These are phyloP conservation scores for Atethmia centrago DNA, from an alignment of 2,888 invertebrate species.

Conservation along the genomic window DNA sequence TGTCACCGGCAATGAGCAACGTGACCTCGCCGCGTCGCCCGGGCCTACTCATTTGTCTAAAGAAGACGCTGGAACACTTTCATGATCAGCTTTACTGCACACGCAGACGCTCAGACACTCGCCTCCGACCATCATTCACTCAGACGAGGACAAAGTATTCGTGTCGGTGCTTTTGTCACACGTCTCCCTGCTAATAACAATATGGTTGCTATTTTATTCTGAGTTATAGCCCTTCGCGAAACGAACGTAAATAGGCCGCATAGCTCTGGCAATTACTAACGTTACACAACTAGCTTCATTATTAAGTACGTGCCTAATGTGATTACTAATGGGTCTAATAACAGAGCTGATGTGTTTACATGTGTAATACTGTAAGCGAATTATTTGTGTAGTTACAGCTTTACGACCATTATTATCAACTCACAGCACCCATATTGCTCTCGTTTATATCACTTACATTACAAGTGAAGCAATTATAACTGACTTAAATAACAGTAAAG, in stretches of 20 bases:
- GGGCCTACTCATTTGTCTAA: conserved; percentile 76
- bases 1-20: conserved; percentile 80
- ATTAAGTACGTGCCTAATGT: conserved; percentile 55
- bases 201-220: conserved; percentile 56
- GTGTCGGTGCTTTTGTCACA: conserved; percentile 64
- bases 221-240: conserved; percentile 42
- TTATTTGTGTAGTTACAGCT: conserved; percentile 49
- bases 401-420: conserved; percentile 46
- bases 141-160: conserved; percentile 65
- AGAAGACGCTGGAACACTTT: conserved; percentile 67
- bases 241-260: conserved; percentile 44
- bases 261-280: conserved; percentile 56
- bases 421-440: conserved; percentile 43
- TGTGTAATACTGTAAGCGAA: conserved; percentile 43
- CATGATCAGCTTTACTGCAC: conserved; percentile 72
- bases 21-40: conserved; percentile 73
- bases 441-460: conserved; percentile 41
- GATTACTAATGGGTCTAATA: conserved; percentile 56
- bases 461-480: conserved; percentile 49
- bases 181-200: conserved; percentile 62
- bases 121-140: conserved; percentile 69
- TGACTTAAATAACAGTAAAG: conserved; percentile 54
- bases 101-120: conserved; percentile 63
- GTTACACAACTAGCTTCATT: conserved; percentile 56
- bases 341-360: conserved; percentile 49